Conservation (phyloP, 2,888 invertebrate genomes). For the Micoletzkya japonica region DNA sequence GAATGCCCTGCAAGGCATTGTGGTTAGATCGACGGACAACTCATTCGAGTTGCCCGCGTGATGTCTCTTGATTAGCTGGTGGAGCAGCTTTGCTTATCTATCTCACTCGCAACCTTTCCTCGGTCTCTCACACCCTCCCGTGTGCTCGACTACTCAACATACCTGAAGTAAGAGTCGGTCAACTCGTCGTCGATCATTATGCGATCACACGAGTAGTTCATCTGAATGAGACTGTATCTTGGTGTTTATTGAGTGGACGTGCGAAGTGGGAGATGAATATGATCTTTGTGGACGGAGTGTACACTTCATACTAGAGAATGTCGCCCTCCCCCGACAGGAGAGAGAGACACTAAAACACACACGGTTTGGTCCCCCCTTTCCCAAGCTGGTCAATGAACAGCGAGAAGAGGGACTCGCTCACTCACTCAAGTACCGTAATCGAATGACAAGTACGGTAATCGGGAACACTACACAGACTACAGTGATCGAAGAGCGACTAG, state of each 20-base stretch:
- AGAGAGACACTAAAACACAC: too few relatives aligned
- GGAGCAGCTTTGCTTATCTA: not conserved
- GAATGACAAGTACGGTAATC: not conserved
- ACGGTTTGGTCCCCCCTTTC: too few relatives aligned
- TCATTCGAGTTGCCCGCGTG: not conserved
- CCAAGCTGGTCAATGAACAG: too few relatives aligned
- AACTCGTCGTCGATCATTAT: constrained; percentile 49
- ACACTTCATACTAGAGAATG: too few relatives aligned
- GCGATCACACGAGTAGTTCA: constrained; percentile 46
- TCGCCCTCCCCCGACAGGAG: too few relatives aligned
- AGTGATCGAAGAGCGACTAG: not conserved
- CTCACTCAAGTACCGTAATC: not conserved
- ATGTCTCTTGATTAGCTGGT: not conserved
- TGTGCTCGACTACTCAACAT: not conserved
- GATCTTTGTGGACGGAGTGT: too few relatives aligned
- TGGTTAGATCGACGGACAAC: not conserved
- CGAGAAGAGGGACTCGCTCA: too few relatives aligned
- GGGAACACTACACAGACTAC: not conserved
- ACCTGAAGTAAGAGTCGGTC: constrained; percentile 43
- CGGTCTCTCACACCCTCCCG: not conserved
- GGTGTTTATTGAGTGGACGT: not conserved
- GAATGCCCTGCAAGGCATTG: constrained; percentile 38
- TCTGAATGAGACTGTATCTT: not conserved
- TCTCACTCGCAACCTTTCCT: not conserved
- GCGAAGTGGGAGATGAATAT: too few relatives aligned